A percentile compares a stretch with the other conserved stretches of the same genome.
phyloP scores from a whole-genome alignment of 2,888 invertebrate species.

The Polietes domitor region DNA sequence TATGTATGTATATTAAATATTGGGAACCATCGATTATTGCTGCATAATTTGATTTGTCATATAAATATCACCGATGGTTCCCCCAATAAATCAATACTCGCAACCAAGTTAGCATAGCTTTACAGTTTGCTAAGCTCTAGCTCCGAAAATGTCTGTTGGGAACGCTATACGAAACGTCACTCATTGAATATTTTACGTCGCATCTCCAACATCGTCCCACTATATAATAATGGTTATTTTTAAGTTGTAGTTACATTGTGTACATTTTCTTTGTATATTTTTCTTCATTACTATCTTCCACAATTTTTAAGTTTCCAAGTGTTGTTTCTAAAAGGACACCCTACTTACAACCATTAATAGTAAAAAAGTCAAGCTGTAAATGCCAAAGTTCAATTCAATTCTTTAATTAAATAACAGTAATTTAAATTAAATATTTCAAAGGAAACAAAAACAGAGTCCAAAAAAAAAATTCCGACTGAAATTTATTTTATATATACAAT shows the following conservation, averaged over 20 bases:
- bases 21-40: too few species aligned
- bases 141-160: too few species aligned
- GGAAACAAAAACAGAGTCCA: too few species aligned
- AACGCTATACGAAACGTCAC: constrained; percentile 80
- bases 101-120: too few species aligned
- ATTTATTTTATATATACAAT: constrained; percentile 49
- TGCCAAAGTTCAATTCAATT: constrained; percentile 61
- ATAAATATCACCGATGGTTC: too few species aligned
- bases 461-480: constrained; percentile 56
- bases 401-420: neutral
- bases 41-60: too few species aligned
- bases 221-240: constrained; percentile 70
- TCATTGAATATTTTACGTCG: constrained; percentile 77
- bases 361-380: constrained; percentile 43
- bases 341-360: constrained; percentile 20
- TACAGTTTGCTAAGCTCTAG: too few species aligned
- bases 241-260: constrained; percentile 35
- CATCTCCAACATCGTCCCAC: constrained; percentile 77
- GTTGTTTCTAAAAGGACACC: constrained; percentile 48
- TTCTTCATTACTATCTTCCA: constrained; percentile 9
- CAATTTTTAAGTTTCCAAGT: constrained; percentile 17
- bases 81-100: too few species aligned
- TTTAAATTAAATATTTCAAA: neutral
- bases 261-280: constrained; percentile 13
- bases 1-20: too few species aligned